These are phyloP conservation scores for Enteromius radiatus DNA, from an alignment of 2,797 vertebrate genomes.

Conservation along the genomic window DNA sequence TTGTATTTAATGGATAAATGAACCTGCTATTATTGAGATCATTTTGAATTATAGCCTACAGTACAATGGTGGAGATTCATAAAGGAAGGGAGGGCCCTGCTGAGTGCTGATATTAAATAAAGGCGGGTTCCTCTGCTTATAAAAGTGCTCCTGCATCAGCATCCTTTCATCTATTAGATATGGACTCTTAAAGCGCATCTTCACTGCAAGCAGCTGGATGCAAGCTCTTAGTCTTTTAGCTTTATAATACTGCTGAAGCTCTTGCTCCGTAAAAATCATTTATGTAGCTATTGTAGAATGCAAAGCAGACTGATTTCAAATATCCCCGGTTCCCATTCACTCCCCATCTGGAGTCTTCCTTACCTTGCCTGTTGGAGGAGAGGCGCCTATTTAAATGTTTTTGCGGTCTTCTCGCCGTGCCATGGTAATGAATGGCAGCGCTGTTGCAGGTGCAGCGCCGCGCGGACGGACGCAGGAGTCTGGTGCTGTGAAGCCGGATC, in stretches of 20 bases:
- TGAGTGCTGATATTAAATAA: constrained; percentile 28
- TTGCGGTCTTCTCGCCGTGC: constrained; percentile 60
- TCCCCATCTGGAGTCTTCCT: constrained; percentile 29
- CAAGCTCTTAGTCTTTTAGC: constrained; percentile 27
- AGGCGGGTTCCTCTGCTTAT: constrained; percentile 25
- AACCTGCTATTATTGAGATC: not conserved
- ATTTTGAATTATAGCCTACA: not conserved
- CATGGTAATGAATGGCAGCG: constrained; percentile 65
- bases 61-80: not conserved
- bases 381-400: constrained; percentile 70
- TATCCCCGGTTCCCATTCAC: constrained; percentile 50
- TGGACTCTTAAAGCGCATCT: constrained; percentile 8
- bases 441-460: constrained; percentile 64
- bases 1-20: not conserved
- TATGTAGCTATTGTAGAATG: not conserved
- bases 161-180: constrained; percentile 39
- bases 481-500: constrained; percentile 56
- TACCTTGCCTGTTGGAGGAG: constrained; percentile 77
- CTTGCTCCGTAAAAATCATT: not conserved
- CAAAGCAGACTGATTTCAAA: constrained; percentile 17
- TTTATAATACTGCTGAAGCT: not conserved
- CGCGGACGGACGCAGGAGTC: constrained; percentile 41
- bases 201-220: constrained; percentile 11
- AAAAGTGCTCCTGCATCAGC: constrained; percentile 42
- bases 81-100: not conserved